A percentile compares a stretch with the other conserved stretches of the same genome.
phyloP scores from a whole-genome alignment of 2,113 vertebrate genomes.

The Tachysurus vachellii region DNA sequence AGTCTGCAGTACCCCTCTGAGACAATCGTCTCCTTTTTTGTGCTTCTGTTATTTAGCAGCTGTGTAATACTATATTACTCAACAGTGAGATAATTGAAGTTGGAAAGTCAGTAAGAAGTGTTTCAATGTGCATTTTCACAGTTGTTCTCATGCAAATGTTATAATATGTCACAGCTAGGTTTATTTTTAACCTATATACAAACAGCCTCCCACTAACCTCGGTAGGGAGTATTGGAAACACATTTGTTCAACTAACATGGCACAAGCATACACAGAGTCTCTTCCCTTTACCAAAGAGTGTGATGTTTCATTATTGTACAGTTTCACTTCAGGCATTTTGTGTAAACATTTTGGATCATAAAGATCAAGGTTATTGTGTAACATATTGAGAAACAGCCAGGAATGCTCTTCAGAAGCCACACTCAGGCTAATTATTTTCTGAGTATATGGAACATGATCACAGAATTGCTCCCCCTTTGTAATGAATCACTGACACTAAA shows the following conservation, averaged over 20 bases:
- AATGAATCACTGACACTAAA: slow-evolving; percentile 11
- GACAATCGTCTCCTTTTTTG: slow-evolving; percentile 6
- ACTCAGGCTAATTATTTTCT: slow-evolving; percentile 41
- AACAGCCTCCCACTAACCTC: slow-evolving; percentile 45
- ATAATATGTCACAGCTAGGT: slow-evolving; percentile 35
- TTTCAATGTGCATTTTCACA: slow-evolving; percentile 27
- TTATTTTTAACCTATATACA: slow-evolving; percentile 52
- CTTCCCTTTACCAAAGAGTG: slow-evolving; percentile 36
- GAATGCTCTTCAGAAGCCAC: slow-evolving; percentile 10
- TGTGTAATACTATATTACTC: slow-evolving; percentile 33
- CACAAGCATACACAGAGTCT: slow-evolving; percentile 27
- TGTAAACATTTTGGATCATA: slow-evolving; percentile 37
- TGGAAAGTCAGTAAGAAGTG: neutral
- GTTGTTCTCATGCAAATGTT: slow-evolving; percentile 33
- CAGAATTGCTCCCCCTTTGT: neutral
- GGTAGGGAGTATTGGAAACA: slow-evolving; percentile 46
- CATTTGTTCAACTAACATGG: slow-evolving; percentile 52
- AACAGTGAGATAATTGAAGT: slow-evolving; percentile 23
- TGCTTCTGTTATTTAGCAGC: slow-evolving; percentile 26
- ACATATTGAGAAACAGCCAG: slow-evolving; percentile 29
- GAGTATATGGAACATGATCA: slow-evolving; percentile 26
- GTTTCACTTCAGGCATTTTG: slow-evolving; percentile 30
- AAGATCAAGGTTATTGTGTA: slow-evolving; percentile 30
- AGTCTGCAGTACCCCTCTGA: slow-evolving; percentile 3
- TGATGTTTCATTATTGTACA: slow-evolving; percentile 48